These are phyloP conservation scores for Nannospalax galili DNA, from an alignment of 2,113 vertebrate species.

Conservation along the genomic window DNA sequence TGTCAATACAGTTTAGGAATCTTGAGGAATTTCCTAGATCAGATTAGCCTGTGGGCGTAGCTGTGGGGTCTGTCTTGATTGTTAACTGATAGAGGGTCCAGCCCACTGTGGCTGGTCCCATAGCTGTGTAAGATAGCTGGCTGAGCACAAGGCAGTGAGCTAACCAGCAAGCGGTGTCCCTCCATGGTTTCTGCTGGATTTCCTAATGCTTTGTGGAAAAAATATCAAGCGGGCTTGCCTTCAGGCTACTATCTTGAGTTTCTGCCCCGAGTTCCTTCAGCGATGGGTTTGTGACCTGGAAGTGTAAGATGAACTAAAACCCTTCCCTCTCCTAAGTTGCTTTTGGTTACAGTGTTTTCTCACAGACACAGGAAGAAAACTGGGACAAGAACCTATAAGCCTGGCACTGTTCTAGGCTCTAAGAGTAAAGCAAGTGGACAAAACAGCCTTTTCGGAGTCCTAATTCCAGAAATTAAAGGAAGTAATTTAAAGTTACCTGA, in stretches of 20 bases:
- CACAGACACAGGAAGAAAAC: neutral
- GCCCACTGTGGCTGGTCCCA: too few relatives aligned
- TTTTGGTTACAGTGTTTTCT: neutral
- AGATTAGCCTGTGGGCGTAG: too few relatives aligned
- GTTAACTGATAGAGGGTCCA: too few relatives aligned
- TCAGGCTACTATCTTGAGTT: neutral
- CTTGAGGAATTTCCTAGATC: neutral
- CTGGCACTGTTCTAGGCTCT: neutral
- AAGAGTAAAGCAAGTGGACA: neutral
- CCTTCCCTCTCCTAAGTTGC: neutral
- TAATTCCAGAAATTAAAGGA: neutral
- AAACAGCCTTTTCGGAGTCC: neutral
- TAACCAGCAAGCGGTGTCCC: too few relatives aligned
- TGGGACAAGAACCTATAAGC: neutral
- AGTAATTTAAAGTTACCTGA: neutral
- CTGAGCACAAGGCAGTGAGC: too few relatives aligned
- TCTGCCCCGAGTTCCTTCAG: neutral
- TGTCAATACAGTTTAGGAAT: neutral
- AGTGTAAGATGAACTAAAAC: neutral
- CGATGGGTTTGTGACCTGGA: neutral
- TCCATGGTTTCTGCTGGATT: too few relatives aligned
- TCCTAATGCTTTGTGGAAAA: neutral
- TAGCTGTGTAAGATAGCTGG: too few relatives aligned
- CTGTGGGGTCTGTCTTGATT: too few relatives aligned
- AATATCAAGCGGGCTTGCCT: neutral